Evolutionary conservation across 2,888 invertebrate genomes (phyloP), one percentile per base, ranked within the genome.

Genomic region (Leptarthrus brevirostris): DNA sequence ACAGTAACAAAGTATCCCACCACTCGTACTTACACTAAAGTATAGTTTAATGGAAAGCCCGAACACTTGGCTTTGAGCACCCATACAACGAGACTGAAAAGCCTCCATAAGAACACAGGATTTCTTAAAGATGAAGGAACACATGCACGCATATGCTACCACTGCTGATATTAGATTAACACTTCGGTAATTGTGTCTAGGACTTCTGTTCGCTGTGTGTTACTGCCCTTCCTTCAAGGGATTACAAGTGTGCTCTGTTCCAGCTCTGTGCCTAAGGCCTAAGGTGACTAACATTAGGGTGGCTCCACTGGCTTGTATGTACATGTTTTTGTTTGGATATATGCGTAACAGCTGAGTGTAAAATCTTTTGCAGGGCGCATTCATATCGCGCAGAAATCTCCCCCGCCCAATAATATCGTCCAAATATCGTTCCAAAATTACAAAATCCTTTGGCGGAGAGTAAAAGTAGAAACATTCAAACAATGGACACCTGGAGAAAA

Each of bases 151-250:
- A 40, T 12, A 40, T 40, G 40, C 40, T 16, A 8, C 34, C 34
- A 30, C 24, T 20, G 8, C 26, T 20, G 26, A 47, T 58, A 66
- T 66, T 66, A 66, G 26, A 66, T 66, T 66, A 66, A 66, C 22
- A 47, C 47, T 66, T 47, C 47, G 64, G n/a, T 66, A 66, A 66
- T 66, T 66, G 64, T 66, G 64, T 66, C 64, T 66, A 47, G 14
- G 26, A 20, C 22, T 14, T 18, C 8, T 22, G 3, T 24, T 18
- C 44, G 12, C 47, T 26, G n/a, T 66, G 64, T 66, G 26, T n/a
- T 22, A 47, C 16, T 36, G 61, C 64, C 64, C 40, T 66, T 47
- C 47, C n/a, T 66, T 24, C 14, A 34, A 44, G 16, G 64, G 24
- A 16, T 14, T 47, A 16, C 24, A 10, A 26, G 16, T 22, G 12